Conservation (phyloP, 2,797 vertebrate species). For the Garrulus glandarius region DNA sequence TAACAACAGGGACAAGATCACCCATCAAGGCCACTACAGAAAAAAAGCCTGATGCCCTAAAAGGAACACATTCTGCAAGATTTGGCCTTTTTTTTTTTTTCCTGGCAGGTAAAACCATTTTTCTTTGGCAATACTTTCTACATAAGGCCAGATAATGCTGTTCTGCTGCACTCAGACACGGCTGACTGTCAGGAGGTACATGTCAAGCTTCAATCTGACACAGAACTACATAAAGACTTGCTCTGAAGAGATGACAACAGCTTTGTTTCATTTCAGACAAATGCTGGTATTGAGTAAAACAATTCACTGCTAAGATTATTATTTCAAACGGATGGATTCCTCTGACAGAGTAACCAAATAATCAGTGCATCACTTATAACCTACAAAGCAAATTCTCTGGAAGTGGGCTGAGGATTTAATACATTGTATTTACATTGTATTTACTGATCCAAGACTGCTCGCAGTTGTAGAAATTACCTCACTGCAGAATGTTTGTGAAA, state of each 20-base stretch:
- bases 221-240: not conserved
- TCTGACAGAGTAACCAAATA: not conserved
- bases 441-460: not conserved
- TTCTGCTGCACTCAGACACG: not conserved
- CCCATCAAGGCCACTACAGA: not conserved
- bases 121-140: not conserved
- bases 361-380: not conserved
- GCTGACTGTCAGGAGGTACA: not conserved
- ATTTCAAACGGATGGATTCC: not conserved
- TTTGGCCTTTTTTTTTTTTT: not conserved
- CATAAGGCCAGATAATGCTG: not conserved
- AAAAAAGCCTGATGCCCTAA: not conserved
- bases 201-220: not conserved
- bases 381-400: not conserved
- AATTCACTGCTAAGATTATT: not conserved
- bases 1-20: not conserved
- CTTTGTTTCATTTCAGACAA: not conserved
- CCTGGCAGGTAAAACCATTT: not conserved
- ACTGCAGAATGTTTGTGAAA: not conserved
- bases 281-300: not conserved
- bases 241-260: not conserved
- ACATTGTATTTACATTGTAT: not conserved
- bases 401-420: not conserved
- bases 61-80: not conserved
- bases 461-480: not conserved